A percentile compares a stretch with the other conserved stretches of the same genome.
phyloP scores from a whole-genome alignment of 2,888 invertebrate species.

The Eupithecia pulchellata region DNA sequence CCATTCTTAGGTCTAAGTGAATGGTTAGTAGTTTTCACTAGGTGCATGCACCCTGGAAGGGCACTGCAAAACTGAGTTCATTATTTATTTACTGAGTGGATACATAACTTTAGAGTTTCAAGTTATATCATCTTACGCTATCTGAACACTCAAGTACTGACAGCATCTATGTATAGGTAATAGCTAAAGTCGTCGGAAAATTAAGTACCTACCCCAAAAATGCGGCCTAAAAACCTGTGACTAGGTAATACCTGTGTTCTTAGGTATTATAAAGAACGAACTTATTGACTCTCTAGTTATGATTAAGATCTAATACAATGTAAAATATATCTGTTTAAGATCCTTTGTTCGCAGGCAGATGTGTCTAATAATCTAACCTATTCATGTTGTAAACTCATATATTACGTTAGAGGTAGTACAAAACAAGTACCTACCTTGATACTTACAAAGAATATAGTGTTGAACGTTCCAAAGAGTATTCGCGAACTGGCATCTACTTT shows the following conservation, averaged over 20 bases:
- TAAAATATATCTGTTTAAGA: too few species aligned
- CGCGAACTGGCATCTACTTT: conserved; percentile 85
- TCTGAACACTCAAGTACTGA: too few species aligned
- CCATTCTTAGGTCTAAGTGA: too few species aligned
- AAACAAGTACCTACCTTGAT: conserved; percentile 17
- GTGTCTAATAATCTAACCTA: background rate
- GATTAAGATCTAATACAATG: too few species aligned
- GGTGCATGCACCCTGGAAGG: too few species aligned
- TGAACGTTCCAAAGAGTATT: conserved; percentile 88
- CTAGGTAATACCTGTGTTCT: background rate
- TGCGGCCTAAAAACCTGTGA: background rate
- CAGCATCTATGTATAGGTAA: too few species aligned
- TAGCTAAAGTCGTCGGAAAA: background rate
- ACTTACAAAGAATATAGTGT: conserved; percentile 88
- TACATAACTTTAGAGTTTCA: too few species aligned
- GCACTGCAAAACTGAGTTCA: too few species aligned
- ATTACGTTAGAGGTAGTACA: conserved; percentile 5
- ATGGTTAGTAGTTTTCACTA: too few species aligned
- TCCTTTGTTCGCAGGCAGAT: background rate
- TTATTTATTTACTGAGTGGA: too few species aligned
- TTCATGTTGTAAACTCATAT: background rate
- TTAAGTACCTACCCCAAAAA: background rate
- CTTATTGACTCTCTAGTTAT: background rate
- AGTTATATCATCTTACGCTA: too few species aligned
- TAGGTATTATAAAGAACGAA: too few species aligned